A percentile compares a stretch with the other conserved stretches of the same genome.
phyloP scores from a whole-genome alignment of 2,888 invertebrate species.

The Scaptomyza parva region DNA sequence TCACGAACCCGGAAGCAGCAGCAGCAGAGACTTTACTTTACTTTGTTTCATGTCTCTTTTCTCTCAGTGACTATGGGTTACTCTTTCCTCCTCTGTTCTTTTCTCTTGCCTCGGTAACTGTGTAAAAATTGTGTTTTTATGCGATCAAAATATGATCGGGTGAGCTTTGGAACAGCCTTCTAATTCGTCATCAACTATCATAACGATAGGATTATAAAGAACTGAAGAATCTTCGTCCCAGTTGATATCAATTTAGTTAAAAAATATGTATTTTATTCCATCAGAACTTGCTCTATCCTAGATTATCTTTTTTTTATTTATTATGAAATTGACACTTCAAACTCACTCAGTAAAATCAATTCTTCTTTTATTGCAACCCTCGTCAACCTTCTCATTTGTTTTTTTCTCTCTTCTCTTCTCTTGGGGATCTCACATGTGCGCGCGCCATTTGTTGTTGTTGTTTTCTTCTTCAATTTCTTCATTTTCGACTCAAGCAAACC shows the following conservation, averaged over 20 bases:
- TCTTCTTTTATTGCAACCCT: slow-evolving; percentile 29
- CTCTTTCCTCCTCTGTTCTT: slow-evolving; percentile 7
- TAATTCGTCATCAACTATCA: too few species aligned
- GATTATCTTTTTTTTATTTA: too few species aligned
- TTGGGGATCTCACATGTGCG: slow-evolving; percentile 57
- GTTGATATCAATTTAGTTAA: too few species aligned
- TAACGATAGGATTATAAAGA: too few species aligned
- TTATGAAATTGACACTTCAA: too few species aligned
- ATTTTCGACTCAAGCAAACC: slow-evolving; percentile 52
- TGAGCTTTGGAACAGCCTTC: neutral
- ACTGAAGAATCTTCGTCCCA: neutral
- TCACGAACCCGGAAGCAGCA: slow-evolving; percentile 83
- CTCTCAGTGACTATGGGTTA: neutral
- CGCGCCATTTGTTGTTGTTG: slow-evolving; percentile 28
- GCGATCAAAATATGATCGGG: too few species aligned
- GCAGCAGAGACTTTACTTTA: slow-evolving; percentile 29
- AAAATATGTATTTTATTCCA: too few species aligned
- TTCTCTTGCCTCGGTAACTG: too few species aligned
- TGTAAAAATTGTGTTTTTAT: too few species aligned
- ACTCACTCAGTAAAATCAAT: neutral
- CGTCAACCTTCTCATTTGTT: slow-evolving; percentile 9
- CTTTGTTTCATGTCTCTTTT: slow-evolving; percentile 12
- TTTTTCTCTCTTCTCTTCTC: neutral
- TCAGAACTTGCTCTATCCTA: too few species aligned
- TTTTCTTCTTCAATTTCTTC: slow-evolving; percentile 71